phyloP scores from a whole-genome alignment of 2,888 invertebrate genomes.

The Yponomeuta evonymella region DNA sequence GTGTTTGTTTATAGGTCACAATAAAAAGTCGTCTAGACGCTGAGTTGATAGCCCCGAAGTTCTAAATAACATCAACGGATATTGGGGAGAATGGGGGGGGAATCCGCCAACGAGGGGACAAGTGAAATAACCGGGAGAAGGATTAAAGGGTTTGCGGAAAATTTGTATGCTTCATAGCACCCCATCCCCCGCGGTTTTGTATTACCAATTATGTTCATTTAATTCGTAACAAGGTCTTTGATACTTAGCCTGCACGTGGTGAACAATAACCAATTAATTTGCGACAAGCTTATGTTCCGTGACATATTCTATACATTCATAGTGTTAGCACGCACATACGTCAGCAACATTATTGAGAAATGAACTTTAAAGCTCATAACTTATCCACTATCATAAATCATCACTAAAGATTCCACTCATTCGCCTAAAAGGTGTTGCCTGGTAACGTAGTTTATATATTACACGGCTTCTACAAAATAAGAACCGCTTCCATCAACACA shows the following conservation, averaged over 20 bases:
- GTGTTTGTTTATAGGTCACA: neutral
- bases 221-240: slow-evolving; percentile 43
- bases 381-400: too few species aligned
- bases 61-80: slow-evolving; percentile 55
- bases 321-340: too few species aligned
- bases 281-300: neutral
- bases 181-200: slow-evolving; percentile 58
- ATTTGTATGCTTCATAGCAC: slow-evolving; percentile 68
- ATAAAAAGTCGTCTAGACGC: slow-evolving; percentile 4
- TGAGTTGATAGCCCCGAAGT: slow-evolving; percentile 1
- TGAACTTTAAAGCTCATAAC: too few species aligned
- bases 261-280: slow-evolving; percentile 11
- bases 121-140: slow-evolving; percentile 70
- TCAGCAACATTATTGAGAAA: too few species aligned
- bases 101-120: slow-evolving; percentile 63
- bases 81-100: slow-evolving; percentile 40
- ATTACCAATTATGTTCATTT: slow-evolving; percentile 73
- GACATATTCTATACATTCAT: neutral
- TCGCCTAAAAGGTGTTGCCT: too few species aligned
- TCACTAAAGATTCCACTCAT: too few species aligned
- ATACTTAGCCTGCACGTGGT: neutral
- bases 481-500: neutral
- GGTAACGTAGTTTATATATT: neutral
- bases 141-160: slow-evolving; percentile 73
- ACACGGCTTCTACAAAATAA: neutral